A percentile compares a stretch with the other conserved stretches of the same genome.
These are phyloP conservation scores for Nesogale talazaci DNA, from an alignment of 2,113 vertebrate genomes.

Conservation along the genomic window DNA sequence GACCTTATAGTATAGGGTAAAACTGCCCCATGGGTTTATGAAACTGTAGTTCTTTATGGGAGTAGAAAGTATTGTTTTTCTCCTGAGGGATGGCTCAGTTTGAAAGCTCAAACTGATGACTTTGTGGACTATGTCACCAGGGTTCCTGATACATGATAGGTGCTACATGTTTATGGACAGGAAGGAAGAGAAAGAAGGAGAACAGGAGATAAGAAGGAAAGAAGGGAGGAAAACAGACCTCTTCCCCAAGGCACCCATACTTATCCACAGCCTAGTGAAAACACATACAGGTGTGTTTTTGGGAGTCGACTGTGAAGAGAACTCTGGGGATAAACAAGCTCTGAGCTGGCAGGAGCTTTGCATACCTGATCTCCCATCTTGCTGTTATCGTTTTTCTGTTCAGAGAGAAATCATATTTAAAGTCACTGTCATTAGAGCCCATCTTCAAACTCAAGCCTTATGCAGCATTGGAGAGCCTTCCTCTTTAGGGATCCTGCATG, in stretches of 20 bases:
- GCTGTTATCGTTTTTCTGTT: not conserved
- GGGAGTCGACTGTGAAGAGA: not conserved
- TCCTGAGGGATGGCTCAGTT: no score
- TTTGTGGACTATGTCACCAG: no score
- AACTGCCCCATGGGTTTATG: no score
- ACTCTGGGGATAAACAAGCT: not conserved
- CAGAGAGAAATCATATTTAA: not conserved
- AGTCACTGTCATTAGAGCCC: not conserved
- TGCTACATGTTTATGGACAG: not conserved
- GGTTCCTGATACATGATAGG: not conserved
- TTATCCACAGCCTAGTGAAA: not conserved
- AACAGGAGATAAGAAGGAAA: conserved; percentile 62
- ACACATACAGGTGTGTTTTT: not conserved
- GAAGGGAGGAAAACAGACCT: not conserved
- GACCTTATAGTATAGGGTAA: no score
- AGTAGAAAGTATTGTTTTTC: no score
- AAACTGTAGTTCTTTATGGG: no score
- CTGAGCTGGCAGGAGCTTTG: not conserved
- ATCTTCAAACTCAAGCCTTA: not conserved
- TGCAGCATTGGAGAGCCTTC: not conserved
- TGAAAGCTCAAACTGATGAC: no score
- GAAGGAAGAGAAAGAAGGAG: not conserved
- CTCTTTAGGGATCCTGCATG: not conserved
- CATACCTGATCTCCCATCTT: not conserved
- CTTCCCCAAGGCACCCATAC: not conserved